Conservation (phyloP, 2,888 invertebrate species). For the Meta bourneti region DNA sequence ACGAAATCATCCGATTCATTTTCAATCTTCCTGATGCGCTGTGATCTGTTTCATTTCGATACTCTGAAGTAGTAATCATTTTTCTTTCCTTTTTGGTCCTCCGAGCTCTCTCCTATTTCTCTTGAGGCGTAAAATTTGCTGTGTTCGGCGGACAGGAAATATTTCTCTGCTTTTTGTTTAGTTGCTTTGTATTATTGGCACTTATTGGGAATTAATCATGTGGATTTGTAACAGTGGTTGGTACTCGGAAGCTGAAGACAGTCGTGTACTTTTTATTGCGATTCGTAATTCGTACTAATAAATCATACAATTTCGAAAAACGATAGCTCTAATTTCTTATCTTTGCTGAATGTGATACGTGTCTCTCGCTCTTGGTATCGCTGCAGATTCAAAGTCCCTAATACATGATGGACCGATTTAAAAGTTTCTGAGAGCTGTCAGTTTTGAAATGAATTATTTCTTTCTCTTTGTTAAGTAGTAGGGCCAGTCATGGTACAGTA, state of each 20-base stretch:
- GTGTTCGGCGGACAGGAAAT: constrained; percentile 1
- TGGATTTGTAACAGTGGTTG: background rate
- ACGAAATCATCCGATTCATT: constrained; percentile 54
- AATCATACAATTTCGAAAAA: background rate
- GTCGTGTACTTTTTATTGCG: background rate
- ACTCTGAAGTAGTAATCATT: constrained; percentile 23
- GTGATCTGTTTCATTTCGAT: constrained; percentile 53
- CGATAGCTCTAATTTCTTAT: background rate
- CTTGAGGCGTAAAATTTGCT: constrained; percentile 45
- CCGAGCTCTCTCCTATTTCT: constrained; percentile 25
- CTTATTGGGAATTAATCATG: constrained; percentile 55
- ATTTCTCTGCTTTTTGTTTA: background rate
- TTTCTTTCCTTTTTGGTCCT: constrained; percentile 6
- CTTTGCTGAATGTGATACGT: no score
- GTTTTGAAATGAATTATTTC: background rate
- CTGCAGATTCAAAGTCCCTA: background rate
- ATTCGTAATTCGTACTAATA: background rate
- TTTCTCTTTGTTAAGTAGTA: background rate
- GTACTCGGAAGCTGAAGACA: background rate
- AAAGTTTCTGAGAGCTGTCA: background rate
- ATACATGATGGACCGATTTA: background rate
- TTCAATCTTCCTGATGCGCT: constrained; percentile 43
- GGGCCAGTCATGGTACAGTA: no score
- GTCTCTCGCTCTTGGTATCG: no score
- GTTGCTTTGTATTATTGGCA: constrained; percentile 23